These are phyloP conservation scores for Silurus meridionalis DNA, from an alignment of 2,113 vertebrate species.

Conservation along the genomic window DNA sequence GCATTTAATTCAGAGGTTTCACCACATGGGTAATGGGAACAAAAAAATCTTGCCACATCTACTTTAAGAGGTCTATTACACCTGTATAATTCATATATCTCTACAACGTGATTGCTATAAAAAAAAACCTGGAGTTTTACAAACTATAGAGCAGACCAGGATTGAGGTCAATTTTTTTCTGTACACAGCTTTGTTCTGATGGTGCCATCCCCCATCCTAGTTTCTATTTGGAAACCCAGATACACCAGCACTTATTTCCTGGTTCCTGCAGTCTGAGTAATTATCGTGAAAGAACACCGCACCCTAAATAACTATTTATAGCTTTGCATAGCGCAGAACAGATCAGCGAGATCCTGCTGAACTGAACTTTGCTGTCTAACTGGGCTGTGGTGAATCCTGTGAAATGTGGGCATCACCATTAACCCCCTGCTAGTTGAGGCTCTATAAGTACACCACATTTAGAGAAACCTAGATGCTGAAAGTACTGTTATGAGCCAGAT, in stretches of 20 bases:
- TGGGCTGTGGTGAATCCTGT: conserved; percentile 3
- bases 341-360: not conserved
- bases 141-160: not conserved
- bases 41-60: not conserved
- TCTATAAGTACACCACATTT: conserved; percentile 60
- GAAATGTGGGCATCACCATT: not conserved
- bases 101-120: no score
- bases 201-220: not conserved
- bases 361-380: conserved; percentile 11
- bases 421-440: conserved; percentile 60
- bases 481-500: conserved; percentile 37
- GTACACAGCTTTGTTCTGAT: not conserved
- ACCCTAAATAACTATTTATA: conserved; percentile 19
- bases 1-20: not conserved
- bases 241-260: not conserved
- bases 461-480: conserved; percentile 63
- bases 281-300: not conserved
- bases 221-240: not conserved
- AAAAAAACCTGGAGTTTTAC: not conserved
- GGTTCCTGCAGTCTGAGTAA: not conserved
- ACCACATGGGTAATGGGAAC: not conserved
- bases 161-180: not conserved
- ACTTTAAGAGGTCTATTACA: not conserved
- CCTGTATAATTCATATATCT: not conserved
- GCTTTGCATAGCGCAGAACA: not conserved